phyloP scores from a whole-genome alignment of 2,888 invertebrate genomes.

The Dicycla oo region DNA sequence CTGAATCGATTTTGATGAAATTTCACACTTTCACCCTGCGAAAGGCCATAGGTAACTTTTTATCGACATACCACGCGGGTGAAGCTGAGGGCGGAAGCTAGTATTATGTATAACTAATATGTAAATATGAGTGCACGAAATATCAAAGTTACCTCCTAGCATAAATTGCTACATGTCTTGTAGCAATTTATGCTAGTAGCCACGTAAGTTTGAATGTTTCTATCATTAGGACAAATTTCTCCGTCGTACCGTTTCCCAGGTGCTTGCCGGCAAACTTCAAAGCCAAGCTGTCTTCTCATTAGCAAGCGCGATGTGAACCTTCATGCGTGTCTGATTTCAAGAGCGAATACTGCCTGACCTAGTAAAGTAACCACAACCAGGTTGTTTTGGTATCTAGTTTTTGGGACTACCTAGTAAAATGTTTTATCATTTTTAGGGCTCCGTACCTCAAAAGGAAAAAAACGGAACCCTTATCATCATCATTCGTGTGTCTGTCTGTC shows the following conservation, averaged over 20 bases:
- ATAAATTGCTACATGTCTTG: slow-evolving; percentile 18
- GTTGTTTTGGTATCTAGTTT: not conserved
- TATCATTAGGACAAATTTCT: slow-evolving; percentile 45
- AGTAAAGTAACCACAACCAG: not conserved
- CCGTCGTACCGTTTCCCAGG: not conserved
- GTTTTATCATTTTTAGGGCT: no score
- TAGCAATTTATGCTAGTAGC: no score
- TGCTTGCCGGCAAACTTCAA: slow-evolving; percentile 37
- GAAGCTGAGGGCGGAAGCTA: no score
- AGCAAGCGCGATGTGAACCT: slow-evolving; percentile 35
- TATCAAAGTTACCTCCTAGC: slow-evolving; percentile 15
- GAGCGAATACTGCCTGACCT: slow-evolving; percentile 5
- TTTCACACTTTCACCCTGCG: no score
- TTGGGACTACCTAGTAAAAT: not conserved
- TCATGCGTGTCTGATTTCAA: slow-evolving; percentile 41
- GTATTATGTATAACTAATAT: not conserved
- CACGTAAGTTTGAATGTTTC: slow-evolving; percentile 36
- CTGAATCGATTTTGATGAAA: no score
- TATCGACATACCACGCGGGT: no score
- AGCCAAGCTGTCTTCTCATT: slow-evolving; percentile 43
- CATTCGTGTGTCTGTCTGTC: no score
- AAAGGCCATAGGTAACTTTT: no score
- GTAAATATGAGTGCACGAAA: slow-evolving; percentile 8
- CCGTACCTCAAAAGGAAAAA: no score
- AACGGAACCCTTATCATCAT: no score